A percentile compares a stretch with the other conserved stretches of the same genome.
These are phyloP conservation scores for Ictalurus punctatus DNA, from an alignment of 2,113 vertebrate species.

Conservation along the genomic window DNA sequence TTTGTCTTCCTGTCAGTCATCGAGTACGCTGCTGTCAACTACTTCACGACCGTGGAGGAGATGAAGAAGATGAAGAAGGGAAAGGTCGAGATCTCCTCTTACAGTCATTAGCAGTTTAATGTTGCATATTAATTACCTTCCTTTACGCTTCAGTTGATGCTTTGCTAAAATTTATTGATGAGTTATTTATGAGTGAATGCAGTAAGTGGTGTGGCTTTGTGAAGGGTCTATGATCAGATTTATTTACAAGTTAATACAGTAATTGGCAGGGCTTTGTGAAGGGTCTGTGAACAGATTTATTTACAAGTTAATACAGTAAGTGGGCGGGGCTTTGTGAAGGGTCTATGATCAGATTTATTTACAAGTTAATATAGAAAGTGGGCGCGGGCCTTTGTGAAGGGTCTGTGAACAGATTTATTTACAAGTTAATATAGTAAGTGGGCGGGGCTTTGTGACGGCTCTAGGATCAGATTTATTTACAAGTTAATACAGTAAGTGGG, in stretches of 20 bases:
- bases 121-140: not conserved
- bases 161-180: not conserved
- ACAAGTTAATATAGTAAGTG: not conserved
- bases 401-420: not conserved
- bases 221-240: too few species aligned
- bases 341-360: not conserved
- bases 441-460: not conserved
- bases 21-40: constrained; percentile 88
- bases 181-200: not conserved
- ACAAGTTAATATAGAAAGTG: not conserved
- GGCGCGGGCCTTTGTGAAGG: not conserved
- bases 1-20: constrained; percentile 90
- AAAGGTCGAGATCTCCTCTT: constrained; percentile 51
- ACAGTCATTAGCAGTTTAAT: not conserved
- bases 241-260: not conserved
- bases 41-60: constrained; percentile 87
- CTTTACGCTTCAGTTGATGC: not conserved
- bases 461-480: not conserved
- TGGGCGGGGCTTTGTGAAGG: not conserved
- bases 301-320: not conserved
- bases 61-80: constrained; percentile 73
- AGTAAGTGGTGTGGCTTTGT: not conserved
- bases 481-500: not conserved
- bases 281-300: not conserved
- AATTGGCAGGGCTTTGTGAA: not conserved